Base-by-base conservation (phyloP, 2,113 vertebrate species). In the Ictidomys tridecemlineatus region DNA sequence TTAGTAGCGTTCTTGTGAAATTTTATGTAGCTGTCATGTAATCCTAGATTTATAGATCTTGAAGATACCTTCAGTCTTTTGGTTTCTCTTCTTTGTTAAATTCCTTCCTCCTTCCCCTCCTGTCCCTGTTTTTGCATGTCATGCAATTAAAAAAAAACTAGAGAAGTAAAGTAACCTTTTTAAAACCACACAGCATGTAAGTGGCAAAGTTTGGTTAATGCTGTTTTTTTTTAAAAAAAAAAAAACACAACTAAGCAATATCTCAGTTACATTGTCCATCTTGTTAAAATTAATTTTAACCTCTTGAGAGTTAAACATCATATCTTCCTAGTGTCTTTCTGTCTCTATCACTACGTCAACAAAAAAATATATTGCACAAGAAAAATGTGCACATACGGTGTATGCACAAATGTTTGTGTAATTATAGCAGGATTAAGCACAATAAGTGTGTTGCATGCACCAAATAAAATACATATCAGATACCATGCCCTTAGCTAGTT, bases 251-350 rank as follows among this genome's bases (percentile, higher is more conserved):
- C 20, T 76, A 65, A 93, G 53, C 16, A 65, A 12, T 70, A 20
- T 84, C 97, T 95, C 12, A 51, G 28, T 94, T 89, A 39, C 16
- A 34, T 89, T 97, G 85, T 85, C 78, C 93, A 13, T 53, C 53
- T 82, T 91, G 26, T 93, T 91, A 26, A 91, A 90, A n/a, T 32
- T 84, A 94, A 85, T 89, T 92, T 85, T 78, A 78, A 22, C 69
- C 24, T 78, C n/a, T 70, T 28, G 39, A 85, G 39, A 26, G 58
- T 34, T 5, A 91, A 83, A 32, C 7, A 39, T 79, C 16, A 4
- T 53, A 53, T 73, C 34, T 91, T 89, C n/a, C 37, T 65, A 3
- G 7, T 11, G 28, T 73, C n/a, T 77, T 84, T 85, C 83, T 74
- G 30, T 78, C 39, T 85, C 48, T 88, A 0, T 34, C 30, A 56